Base-by-base conservation (phyloP, 2,888 invertebrate genomes). In the Cheilosia scutellata region DNA sequence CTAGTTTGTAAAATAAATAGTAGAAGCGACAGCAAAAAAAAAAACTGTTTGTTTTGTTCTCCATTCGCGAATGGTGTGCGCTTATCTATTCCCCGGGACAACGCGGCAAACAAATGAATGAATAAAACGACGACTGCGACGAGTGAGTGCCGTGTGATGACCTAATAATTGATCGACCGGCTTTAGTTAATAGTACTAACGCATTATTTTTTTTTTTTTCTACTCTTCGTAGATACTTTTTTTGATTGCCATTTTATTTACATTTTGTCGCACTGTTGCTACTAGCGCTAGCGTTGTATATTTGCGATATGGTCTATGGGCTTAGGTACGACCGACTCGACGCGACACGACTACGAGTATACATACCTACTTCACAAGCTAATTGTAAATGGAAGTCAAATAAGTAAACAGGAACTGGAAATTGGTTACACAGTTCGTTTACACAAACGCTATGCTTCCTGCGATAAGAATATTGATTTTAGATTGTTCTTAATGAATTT, bases 401-500 rank as follows among this genome's bases (percentile, higher is more conserved):
- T 74, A 72, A 68, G 72, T 63, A 86, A 86, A 86, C 76, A 86
- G 86, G 86, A 86, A 86, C 86, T 86, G 82, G 80, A 86, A 86
- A 80, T 80, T 82, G 72, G 76, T 82, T 86, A 76, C 82, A 76
- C 86, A 82, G 86, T 55, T 75, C 58, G 84, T 84, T 84, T 84
- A 75, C 75, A 84, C 84, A 80, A 80, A 71, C 80, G 80, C 60
- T 60, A 29, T 47, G 86, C 68, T 82, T 86, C 77, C 86, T 87
- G 78, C 76, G 87, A 87, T 87, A 87, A 87, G 82, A 82, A 80
- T 87, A 87, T 87, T 84, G 87, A 80, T 84, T 87, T 78, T 87
- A 87, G 87, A 87, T 87, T 84, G 87, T 86, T 84, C 84, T 77
- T 84, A 79, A 87, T 84, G 84, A 87, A 87, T 87, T 84, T 84